Evolutionary conservation across 2,113 vertebrate genomes (phyloP).

Genomic region (Otolemur garnettii): DNA sequence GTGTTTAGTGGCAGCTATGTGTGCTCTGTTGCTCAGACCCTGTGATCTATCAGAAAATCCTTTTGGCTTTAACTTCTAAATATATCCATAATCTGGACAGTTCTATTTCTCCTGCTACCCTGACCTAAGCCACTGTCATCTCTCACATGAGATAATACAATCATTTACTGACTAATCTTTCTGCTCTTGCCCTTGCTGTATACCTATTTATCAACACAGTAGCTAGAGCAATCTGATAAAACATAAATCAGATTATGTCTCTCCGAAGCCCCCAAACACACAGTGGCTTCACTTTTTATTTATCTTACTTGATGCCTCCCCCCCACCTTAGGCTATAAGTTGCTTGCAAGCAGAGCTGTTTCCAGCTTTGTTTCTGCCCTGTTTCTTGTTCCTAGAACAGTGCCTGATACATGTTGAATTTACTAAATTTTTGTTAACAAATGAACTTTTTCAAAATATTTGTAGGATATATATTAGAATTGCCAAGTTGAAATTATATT

Average conservation of each 20-base stretch:
- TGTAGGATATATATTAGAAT: neutral
- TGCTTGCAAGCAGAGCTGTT: neutral
- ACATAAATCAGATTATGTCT: neutral
- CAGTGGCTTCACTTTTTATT: neutral
- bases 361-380: neutral
- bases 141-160: neutral
- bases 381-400: neutral
- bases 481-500: conserved; percentile 48
- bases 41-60: neutral
- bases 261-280: no score
- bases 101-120: neutral
- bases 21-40: neutral
- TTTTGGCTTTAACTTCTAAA: neutral
- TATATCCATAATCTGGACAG: neutral
- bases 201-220: neutral
- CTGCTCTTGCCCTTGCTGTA: neutral
- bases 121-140: neutral
- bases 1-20: neutral
- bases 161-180: neutral
- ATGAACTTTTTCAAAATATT: conserved; percentile 16
- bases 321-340: neutral
- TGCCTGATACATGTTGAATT: neutral
- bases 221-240: neutral
- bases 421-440: neutral
- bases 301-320: neutral